Evolutionary conservation across 2,797 vertebrate genomes (phyloP).

Genomic region (Manis pentadactyla): DNA sequence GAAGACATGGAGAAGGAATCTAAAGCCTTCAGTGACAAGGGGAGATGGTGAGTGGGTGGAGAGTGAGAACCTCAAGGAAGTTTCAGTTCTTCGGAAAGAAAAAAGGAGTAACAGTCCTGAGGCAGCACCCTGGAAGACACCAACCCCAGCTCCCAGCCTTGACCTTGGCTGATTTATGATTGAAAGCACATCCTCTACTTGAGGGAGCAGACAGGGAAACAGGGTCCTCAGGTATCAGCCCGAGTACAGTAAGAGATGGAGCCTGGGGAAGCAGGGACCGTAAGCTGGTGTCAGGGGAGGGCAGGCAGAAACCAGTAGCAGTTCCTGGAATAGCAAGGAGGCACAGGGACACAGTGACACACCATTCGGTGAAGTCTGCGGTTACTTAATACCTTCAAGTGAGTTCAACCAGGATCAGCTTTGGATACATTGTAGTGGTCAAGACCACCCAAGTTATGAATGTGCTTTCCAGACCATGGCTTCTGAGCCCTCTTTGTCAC

Average conservation of each 20-base stretch:
- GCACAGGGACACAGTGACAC: background rate
- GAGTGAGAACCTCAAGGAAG: background rate
- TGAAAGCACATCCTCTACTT: background rate
- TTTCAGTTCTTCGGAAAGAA: background rate
- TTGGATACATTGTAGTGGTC: background rate
- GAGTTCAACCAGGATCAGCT: background rate
- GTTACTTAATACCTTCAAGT: background rate
- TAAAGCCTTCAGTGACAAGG: background rate
- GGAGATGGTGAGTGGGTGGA: background rate
- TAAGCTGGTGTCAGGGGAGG: background rate
- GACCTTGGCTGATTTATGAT: background rate
- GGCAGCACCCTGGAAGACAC: background rate
- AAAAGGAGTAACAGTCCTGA: background rate
- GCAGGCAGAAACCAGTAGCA: background rate
- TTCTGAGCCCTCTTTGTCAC: background rate
- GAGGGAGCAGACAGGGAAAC: background rate
- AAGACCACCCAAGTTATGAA: background rate
- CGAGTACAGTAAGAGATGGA: background rate
- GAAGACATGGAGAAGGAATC: background rate
- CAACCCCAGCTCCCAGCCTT: background rate
- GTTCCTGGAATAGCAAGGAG: background rate
- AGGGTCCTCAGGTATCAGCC: background rate
- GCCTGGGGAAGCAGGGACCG: background rate
- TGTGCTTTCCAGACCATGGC: background rate
- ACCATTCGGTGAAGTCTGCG: background rate